Base-by-base conservation (phyloP, 2,888 invertebrate genomes). In the Lottia gigantea region DNA sequence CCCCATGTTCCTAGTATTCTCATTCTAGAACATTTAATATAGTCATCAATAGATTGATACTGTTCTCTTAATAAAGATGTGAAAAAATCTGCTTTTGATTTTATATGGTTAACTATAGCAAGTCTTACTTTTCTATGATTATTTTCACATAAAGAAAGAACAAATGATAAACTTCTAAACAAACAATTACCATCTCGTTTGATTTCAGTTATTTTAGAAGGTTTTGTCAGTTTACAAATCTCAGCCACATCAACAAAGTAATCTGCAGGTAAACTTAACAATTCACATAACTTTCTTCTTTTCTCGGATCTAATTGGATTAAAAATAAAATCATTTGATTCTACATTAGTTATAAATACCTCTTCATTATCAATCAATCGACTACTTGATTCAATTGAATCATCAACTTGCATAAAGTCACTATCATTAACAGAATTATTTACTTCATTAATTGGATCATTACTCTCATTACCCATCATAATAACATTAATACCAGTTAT, bases 401-500 rank as follows among this genome's bases (percentile, higher is more conserved):
- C 31, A 31, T 31, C 31, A 31, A 31, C 31, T 31, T 31, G 31
- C 31, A 31, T 31, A 31, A 31, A 4, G 2, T 31, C 31, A 31
- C 31, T 4, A 31, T 31, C 31, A 31, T 31, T 6, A 31, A 31
- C 6, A 31, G 31, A 31, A 6, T 31, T 31, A 31, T 6, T 6
- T 4, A 31, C 31, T 55, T 55, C 55, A 55, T 55, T n/a, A 19
- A 55, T 19, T 7, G 55, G n/a, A 55, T 55, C 55, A 15, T 16
- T 55, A 55, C n/a, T n/a, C n/a, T n/a, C n/a, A n/a, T n/a, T n/a
- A n/a, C n/a, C n/a, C n/a, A 31, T 31, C 31, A 31, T 31, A 4
- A 55, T 16, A 19, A 55, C 55, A 55, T 55, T 55, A 19, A 55
- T 19, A 55, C 55, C 55, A 19, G 55, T 55, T 55, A 55, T 19